Evolutionary conservation across 2,888 invertebrate species (phyloP).

Genomic region (Disparrhopalites patrizii): DNA sequence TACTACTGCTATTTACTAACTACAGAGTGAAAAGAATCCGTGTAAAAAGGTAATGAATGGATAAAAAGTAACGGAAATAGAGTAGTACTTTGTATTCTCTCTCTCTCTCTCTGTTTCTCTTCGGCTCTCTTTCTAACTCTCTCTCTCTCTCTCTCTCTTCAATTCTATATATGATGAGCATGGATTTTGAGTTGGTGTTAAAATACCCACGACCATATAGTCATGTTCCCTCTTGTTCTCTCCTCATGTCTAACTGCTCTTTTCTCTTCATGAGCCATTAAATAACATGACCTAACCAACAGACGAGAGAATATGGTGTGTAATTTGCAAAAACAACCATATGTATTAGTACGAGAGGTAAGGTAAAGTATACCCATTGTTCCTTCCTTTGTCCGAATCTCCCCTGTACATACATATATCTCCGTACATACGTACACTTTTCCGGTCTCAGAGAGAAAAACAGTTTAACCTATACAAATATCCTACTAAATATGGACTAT

Average conservation of each 20-base stretch:
- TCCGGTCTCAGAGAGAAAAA: neutral
- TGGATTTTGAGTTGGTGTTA: neutral
- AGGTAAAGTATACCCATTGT: neutral
- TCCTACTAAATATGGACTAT: too few species aligned
- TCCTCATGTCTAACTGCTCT: constrained; percentile 5
- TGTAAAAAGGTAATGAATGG: constrained; percentile 1
- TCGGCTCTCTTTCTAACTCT: neutral
- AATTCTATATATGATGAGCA: neutral
- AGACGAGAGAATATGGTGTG: too few species aligned
- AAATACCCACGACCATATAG: neutral
- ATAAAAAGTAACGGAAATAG: constrained; percentile 4
- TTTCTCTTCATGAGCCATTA: constrained; percentile 15
- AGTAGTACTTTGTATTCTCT: constrained; percentile 2
- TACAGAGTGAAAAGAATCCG: neutral
- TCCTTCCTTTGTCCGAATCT: neutral
- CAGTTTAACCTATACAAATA: too few species aligned
- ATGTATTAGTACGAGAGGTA: too few species aligned
- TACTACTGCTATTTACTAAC: too few species aligned
- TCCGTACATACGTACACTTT: too few species aligned
- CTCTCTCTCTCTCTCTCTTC: neutral
- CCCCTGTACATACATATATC: too few species aligned
- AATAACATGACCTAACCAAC: constrained; percentile 15
- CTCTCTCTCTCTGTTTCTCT: neutral
- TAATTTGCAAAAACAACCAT: too few species aligned
- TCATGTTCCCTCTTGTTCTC: neutral